Percentiles rank a stretch among this genome's conserved stretches.
Conservation (phyloP, 2,113 vertebrate genomes). For the Corydoras sp. region DNA sequence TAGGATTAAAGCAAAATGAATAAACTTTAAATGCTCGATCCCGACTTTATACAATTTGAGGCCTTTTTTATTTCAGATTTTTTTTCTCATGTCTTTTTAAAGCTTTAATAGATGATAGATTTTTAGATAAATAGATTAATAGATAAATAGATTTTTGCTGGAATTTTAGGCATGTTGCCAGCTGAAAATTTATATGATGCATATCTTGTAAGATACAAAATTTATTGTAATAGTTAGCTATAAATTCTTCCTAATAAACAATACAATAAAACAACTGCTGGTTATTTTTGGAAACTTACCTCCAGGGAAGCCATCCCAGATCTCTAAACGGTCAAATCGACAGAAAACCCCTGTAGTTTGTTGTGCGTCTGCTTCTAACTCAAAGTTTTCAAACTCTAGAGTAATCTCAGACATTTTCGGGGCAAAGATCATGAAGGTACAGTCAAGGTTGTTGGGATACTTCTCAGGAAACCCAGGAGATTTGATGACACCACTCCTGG, state of each 20-base stretch:
- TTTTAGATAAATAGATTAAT: too few species aligned
- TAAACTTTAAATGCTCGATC: too few species aligned
- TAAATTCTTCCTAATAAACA: not conserved
- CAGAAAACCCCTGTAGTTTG: conserved; percentile 83
- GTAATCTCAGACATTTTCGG: conserved; percentile 95
- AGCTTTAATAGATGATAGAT: too few species aligned
- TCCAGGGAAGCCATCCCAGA: conserved; percentile 96
- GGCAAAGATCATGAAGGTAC: conserved; percentile 63
- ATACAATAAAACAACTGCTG: not conserved
- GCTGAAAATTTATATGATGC: too few species aligned
- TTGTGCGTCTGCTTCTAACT: conserved; percentile 87
- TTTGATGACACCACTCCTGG: conserved; percentile 83
- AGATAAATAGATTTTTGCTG: too few species aligned
- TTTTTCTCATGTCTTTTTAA: too few species aligned
- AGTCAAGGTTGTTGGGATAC: conserved; percentile 87
- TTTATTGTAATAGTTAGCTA: too few species aligned
- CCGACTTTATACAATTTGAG: too few species aligned
- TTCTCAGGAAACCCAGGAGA: conserved; percentile 95
- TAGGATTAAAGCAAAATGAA: too few species aligned
- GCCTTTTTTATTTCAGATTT: too few species aligned
- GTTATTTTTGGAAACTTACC: conserved; percentile 65
- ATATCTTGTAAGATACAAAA: too few species aligned
- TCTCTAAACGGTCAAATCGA: conserved; percentile 91
- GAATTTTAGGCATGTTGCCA: too few species aligned
- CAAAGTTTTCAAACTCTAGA: conserved; percentile 95